These are phyloP conservation scores for Ryuthela nishihirai DNA, from an alignment of 2,888 invertebrate genomes.

Conservation along the genomic window DNA sequence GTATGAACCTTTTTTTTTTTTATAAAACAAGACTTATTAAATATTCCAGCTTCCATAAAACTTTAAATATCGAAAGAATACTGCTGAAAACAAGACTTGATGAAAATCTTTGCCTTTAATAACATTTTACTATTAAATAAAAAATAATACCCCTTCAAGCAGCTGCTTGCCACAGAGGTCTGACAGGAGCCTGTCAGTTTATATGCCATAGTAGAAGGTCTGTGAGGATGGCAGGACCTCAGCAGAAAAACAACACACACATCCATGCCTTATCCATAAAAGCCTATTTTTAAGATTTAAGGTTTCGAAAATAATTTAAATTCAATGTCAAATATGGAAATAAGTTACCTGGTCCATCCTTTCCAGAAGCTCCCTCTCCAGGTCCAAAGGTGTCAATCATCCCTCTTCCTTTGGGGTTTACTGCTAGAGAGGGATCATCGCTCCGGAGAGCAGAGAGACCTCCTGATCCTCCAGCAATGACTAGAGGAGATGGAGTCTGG, in stretches of 20 bases:
- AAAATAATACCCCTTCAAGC: no score
- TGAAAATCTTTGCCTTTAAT: no score
- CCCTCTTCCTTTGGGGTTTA: neutral
- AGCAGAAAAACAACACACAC: no score
- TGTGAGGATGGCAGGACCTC: no score
- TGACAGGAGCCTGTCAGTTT: no score
- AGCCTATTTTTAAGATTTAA: neutral
- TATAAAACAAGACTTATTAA: no score
- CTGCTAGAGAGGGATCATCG: neutral
- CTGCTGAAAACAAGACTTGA: no score
- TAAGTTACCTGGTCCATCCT: neutral
- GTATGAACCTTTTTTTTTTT: no score
- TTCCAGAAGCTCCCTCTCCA: neutral
- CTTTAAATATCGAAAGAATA: no score
- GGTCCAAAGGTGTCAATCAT: neutral
- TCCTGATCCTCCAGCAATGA: slow-evolving; percentile 48
- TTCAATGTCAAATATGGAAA: neutral
- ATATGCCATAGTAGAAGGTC: neutral
- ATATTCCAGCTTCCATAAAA: no score
- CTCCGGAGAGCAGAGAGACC: slow-evolving; percentile 31
- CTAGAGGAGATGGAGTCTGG: slow-evolving; percentile 38
- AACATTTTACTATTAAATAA: no score
- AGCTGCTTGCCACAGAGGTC: no score
- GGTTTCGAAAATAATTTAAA: neutral
- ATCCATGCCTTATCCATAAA: neutral